Conservation (phyloP, 37 sponge, comb jelly and placozoan species). For the Diacarnus erythraeanus region DNA sequence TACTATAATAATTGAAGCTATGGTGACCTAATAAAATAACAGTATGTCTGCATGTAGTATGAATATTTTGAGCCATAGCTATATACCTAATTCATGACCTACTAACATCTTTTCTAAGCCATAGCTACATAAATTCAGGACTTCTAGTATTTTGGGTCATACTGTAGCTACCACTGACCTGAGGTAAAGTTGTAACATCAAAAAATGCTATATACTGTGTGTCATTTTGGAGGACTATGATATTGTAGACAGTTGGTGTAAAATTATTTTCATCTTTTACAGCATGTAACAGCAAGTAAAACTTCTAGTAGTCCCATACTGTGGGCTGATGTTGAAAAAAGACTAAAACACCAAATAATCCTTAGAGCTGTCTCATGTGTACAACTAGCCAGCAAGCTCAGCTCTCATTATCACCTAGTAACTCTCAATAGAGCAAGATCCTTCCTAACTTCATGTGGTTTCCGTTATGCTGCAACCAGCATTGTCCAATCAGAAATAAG, state of each 20-base stretch:
- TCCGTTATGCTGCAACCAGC: slow-evolving; percentile 73
- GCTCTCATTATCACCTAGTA: slow-evolving; percentile 80
- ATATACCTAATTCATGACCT: no score
- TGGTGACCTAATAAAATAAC: background rate
- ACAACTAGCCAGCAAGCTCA: slow-evolving; percentile 85
- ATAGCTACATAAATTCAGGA: no score
- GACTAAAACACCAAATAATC: slow-evolving; percentile 75
- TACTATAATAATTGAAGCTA: no score
- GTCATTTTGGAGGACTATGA: no score
- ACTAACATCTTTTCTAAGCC: no score
- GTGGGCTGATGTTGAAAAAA: slow-evolving; percentile 76
- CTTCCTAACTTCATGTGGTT: slow-evolving; percentile 61
- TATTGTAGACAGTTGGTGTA: background rate
- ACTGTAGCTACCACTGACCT: no score
- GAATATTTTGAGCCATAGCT: background rate
- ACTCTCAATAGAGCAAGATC: slow-evolving; percentile 27
- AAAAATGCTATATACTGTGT: no score
- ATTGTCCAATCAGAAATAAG: slow-evolving; percentile 88
- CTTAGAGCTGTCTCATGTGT: slow-evolving; percentile 80
- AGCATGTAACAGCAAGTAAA: slow-evolving; percentile 50
- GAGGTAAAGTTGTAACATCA: no score
- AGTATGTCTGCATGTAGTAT: background rate
- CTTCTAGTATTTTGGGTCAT: no score
- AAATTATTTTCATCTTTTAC: background rate
- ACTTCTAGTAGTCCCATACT: slow-evolving; percentile 39